phyloP scores from a whole-genome alignment of 2,797 vertebrate genomes.

The Diceros bicornis region DNA sequence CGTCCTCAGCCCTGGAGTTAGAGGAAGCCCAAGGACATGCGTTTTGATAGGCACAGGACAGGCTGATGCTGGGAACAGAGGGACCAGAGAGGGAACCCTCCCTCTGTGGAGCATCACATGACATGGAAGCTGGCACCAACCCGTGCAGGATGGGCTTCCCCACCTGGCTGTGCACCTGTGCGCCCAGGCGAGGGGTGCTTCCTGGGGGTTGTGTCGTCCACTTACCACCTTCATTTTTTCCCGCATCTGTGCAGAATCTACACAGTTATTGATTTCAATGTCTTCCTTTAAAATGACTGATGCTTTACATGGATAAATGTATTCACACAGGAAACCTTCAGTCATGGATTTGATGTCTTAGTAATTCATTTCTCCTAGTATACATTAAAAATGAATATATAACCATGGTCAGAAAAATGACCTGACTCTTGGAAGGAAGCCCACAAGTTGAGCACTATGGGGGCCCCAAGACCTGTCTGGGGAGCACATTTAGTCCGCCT shows the following conservation, averaged over 20 bases:
- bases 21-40: constrained; percentile 77
- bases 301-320: background rate
- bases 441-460: too few relatives aligned
- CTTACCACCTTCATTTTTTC: too few relatives aligned
- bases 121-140: too few relatives aligned
- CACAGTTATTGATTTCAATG: background rate
- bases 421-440: background rate
- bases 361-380: background rate
- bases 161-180: too few relatives aligned
- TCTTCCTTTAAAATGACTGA: background rate
- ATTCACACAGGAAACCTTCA: background rate
- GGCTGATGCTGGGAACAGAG: too few relatives aligned
- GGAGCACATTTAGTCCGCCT: background rate
- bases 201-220: background rate
- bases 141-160: too few relatives aligned
- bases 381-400: background rate
- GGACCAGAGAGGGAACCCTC: too few relatives aligned
- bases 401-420: background rate
- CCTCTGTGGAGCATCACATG: too few relatives aligned
- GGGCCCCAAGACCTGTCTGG: background rate
- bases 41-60: constrained; percentile 3
- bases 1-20: constrained; percentile 80
- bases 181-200: too few relatives aligned
- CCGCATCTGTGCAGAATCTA: background rate
- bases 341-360: background rate